Evolutionary conservation across 2,113 vertebrate genomes (phyloP).

Genomic region (Erythrolamprus reginae): DNA sequence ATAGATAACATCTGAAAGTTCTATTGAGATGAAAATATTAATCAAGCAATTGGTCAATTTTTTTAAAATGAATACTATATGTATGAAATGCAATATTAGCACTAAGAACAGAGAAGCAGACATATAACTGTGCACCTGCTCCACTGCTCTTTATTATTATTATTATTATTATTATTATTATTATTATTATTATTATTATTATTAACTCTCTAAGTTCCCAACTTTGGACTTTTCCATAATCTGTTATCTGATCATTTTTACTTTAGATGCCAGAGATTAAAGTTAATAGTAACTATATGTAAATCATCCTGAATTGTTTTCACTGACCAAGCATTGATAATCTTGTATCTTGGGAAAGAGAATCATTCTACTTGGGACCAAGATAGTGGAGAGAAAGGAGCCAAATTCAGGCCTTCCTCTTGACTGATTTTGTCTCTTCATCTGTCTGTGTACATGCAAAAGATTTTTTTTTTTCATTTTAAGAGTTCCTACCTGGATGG

Average conservation of each 20-base stretch:
- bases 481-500: no score
- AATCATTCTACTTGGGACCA: background rate
- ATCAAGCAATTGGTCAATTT: background rate
- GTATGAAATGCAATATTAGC: background rate
- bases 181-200: no score
- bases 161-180: no score
- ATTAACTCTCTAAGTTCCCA: background rate
- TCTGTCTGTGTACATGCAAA: no score
- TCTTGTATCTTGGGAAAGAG: background rate
- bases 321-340: background rate
- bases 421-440: no score
- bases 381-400: background rate
- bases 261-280: background rate
- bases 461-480: no score
- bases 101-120: background rate
- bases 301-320: background rate
- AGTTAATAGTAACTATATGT: background rate
- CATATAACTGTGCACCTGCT: background rate
- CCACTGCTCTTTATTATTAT: background rate
- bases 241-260: background rate
- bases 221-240: background rate
- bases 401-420: background rate
- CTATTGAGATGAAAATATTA: background rate
- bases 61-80: background rate
- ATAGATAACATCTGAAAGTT: background rate